These are phyloP conservation scores for Pteruthius melanotis DNA, from an alignment of 2,113 vertebrate genomes.

Conservation along the genomic window DNA sequence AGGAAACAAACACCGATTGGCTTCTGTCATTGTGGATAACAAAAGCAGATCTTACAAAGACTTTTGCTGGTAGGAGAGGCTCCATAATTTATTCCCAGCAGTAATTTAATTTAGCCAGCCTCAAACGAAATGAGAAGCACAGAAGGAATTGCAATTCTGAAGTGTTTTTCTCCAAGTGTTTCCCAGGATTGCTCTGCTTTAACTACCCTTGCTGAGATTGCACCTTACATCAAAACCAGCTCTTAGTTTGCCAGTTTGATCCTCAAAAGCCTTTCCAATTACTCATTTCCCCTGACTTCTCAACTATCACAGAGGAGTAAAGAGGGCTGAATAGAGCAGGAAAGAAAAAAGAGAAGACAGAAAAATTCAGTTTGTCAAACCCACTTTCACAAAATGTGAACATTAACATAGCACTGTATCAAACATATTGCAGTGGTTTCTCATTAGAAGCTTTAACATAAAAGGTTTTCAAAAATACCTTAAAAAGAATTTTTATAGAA, in stretches of 20 bases:
- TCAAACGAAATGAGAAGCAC: not conserved
- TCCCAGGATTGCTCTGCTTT: not conserved
- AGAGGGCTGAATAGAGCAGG: not conserved
- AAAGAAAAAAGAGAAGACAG: too few species aligned
- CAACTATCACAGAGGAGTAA: not conserved
- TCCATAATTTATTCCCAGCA: not conserved
- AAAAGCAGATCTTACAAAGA: not conserved
- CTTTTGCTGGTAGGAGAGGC: not conserved
- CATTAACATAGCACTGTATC: not conserved
- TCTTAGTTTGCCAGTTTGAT: not conserved
- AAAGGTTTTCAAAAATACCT: not conserved
- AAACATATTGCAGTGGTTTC: not conserved
- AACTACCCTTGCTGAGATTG: not conserved
- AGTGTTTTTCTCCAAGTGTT: not conserved
- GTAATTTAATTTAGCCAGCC: not conserved
- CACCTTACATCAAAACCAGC: not conserved
- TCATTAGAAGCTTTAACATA: not conserved
- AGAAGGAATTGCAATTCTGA: not conserved
- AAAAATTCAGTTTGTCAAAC: not conserved
- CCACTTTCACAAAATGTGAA: not conserved
- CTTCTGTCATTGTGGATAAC: not conserved
- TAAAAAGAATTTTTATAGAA: not conserved
- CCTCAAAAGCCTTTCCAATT: not conserved
- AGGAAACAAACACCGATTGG: not conserved
- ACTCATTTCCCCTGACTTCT: not conserved